Evolutionary conservation across 1,140 invertebrate species (phyloP), one percentile per base, ranked within the genome.

Genomic region (Aphis craccivora): DNA sequence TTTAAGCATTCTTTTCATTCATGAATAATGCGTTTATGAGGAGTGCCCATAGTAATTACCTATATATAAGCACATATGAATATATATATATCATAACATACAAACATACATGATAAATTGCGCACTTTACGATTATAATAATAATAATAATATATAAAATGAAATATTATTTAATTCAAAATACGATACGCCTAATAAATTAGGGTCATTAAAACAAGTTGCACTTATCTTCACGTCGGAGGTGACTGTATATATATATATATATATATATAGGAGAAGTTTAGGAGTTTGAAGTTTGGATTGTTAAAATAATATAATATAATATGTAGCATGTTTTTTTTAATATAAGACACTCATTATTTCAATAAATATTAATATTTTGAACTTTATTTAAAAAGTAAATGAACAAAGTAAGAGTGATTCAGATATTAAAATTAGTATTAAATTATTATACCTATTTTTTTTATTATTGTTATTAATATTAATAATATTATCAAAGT

Each of bases 101-200:
- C n/a, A n/a, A n/a, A n/a, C 30, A n/a, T 35, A n/a, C 30, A n/a
- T 76, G 60, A 76, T 76, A 76, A 35, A 76, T 35, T 76, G n/a
- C 30, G 6, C 30, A n/a, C 60, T 76, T 76, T n/a, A 76, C 60
- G 60, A 76, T 14, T 11, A 40, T 3, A 3, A 40, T 40, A 40
- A 67, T 67, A 60, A 60, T 60, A 60, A 67, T 67, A n/a, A 76
- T 76, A 76, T 76, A 76, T 35, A n/a, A 76, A 76, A 76, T 76
- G 60, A 76, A 76, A 76, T 76, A 76, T 76, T 76, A 76, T 76
- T 76, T n/a, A 76, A 76, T 30, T 76, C 60, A n/a, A 76, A 76
- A n/a, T 76, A 76, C 60, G 60, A 76, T 76, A 76, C 60, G 60
- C 60, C 30, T 76, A 76, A 76, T 76, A 76, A 76, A 76, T 76